These are phyloP conservation scores for Kradibia gibbosae DNA, from an alignment of 1,140 invertebrate species.

Conservation along the genomic window DNA sequence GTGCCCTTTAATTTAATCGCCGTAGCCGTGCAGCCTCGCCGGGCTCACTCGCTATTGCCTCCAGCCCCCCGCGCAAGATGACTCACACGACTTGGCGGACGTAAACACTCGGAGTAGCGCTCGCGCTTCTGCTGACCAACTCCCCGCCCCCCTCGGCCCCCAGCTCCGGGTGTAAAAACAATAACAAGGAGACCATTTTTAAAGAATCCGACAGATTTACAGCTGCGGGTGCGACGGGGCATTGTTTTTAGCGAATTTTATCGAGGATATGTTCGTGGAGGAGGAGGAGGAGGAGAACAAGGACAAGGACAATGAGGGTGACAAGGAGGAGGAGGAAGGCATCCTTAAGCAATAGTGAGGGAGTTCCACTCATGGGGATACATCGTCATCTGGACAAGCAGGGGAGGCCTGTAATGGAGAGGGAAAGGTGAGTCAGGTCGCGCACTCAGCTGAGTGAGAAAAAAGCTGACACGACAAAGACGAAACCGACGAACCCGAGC, in stretches of 20 bases:
- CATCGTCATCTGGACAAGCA: not conserved
- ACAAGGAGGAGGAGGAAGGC: not conserved
- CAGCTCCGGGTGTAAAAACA: not conserved
- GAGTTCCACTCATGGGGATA: not conserved
- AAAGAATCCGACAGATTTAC: not conserved
- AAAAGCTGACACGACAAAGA: slow-evolving; percentile 9
- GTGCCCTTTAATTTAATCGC: slow-evolving; percentile 3
- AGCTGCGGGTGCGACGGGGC: too few relatives aligned
- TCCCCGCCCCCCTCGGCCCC: too few relatives aligned
- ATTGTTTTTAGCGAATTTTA: too few relatives aligned
- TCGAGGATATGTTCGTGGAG: too few relatives aligned
- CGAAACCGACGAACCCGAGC: not conserved
- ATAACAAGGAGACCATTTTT: slow-evolving; percentile 10
- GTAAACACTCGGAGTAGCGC: not conserved
- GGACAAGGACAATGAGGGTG: not conserved
- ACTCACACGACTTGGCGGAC: too few relatives aligned
- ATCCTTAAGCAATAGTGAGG: not conserved
- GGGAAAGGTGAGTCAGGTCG: not conserved
- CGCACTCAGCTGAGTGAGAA: slow-evolving; percentile 39
- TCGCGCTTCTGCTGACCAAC: too few relatives aligned
- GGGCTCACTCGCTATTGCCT: not conserved
- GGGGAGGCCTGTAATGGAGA: not conserved
- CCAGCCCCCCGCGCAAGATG: not conserved
- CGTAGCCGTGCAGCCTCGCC: not conserved
- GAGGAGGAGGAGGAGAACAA: too few relatives aligned